Evolutionary conservation across 1,140 invertebrate genomes (phyloP).

Genomic region (Argopecten irradians): DNA sequence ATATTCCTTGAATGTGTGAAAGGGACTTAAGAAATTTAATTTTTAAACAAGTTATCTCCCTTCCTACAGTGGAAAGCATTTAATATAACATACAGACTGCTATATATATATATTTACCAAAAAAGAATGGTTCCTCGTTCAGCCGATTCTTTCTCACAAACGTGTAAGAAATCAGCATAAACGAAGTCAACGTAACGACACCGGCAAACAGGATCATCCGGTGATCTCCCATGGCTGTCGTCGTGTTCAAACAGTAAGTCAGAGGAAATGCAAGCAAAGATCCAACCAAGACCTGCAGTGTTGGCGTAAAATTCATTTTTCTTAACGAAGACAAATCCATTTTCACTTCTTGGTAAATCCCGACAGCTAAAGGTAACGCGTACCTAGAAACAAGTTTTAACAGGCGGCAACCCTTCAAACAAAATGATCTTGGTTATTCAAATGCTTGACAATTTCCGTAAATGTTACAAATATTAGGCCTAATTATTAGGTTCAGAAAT

Average conservation of each 20-base stretch:
- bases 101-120: too few species aligned
- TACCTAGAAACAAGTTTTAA: not conserved
- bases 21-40: too few species aligned
- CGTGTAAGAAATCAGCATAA: constrained; percentile 39
- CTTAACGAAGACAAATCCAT: not conserved
- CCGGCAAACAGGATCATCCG: constrained; percentile 52
- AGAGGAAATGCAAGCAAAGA: constrained; percentile 57
- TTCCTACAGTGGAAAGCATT: too few species aligned
- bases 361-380: not conserved
- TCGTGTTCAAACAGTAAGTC: constrained; percentile 51
- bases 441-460: not conserved
- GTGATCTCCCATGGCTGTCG: constrained; percentile 53
- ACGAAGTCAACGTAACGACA: constrained; percentile 41
- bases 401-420: not conserved
- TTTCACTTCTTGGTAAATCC: not conserved
- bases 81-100: too few species aligned
- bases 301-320: not conserved
- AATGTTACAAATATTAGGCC: too few species aligned
- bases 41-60: too few species aligned
- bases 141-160: constrained; percentile 41
- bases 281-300: constrained; percentile 40
- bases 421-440: not conserved
- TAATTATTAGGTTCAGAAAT: too few species aligned
- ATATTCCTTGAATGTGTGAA: too few species aligned
- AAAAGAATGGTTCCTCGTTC: constrained; percentile 58